These are phyloP conservation scores for Neogale vison DNA, from an alignment of 2,113 vertebrate species.

Conservation along the genomic window DNA sequence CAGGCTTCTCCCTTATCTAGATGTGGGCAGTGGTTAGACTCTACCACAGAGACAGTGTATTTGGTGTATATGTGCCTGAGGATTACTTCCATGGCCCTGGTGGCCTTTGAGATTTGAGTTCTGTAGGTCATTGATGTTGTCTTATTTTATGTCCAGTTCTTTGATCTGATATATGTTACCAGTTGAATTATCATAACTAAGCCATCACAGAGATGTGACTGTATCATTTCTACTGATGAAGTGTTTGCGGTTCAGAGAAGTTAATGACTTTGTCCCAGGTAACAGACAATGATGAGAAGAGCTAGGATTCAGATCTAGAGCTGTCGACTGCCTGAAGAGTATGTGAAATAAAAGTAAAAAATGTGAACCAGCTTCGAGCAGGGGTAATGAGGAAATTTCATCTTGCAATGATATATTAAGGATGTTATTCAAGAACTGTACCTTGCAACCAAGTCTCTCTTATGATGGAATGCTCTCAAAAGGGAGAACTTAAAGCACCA, in stretches of 20 bases:
- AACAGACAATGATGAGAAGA: background rate
- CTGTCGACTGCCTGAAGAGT: background rate
- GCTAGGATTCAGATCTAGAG: background rate
- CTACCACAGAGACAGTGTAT: accelerated
- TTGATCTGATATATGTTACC: background rate
- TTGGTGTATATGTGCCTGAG: accelerated
- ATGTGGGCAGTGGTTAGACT: accelerated
- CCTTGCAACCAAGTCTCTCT: slow-evolving; percentile 27
- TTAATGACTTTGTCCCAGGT: slow-evolving; percentile 42
- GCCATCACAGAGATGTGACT: background rate
- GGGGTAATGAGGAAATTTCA: slow-evolving; percentile 51
- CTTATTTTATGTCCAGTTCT: background rate
- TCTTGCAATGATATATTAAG: slow-evolving; percentile 38
- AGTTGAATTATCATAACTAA: background rate
- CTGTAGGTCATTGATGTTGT: background rate
- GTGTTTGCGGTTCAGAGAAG: background rate
- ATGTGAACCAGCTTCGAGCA: background rate
- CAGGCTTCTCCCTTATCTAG: background rate
- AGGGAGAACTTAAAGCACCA: background rate
- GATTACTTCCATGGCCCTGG: background rate
- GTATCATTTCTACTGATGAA: background rate
- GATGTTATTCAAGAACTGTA: slow-evolving; percentile 49
- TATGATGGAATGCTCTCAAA: slow-evolving; percentile 8
- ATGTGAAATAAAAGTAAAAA: slow-evolving; percentile 43
- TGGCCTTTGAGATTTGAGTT: background rate